These are phyloP conservation scores for Ammodytes dubius DNA, from an alignment of 2,113 vertebrate genomes.

Conservation along the genomic window DNA sequence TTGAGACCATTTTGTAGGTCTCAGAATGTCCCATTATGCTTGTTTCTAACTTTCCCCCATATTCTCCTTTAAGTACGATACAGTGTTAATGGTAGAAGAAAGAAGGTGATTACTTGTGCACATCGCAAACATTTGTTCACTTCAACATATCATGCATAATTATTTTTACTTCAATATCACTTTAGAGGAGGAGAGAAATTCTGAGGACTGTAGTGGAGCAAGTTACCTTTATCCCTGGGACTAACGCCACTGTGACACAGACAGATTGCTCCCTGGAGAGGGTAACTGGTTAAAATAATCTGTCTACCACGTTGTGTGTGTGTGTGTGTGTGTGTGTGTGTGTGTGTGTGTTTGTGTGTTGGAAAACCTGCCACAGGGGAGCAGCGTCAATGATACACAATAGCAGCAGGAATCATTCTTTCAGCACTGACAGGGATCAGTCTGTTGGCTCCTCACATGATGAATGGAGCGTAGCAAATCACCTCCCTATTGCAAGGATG, in stretches of 20 bases:
- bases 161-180: slow-evolving; percentile 61
- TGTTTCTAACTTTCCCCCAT: slow-evolving; percentile 57
- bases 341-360: slow-evolving; percentile 38
- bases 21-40: slow-evolving; percentile 58
- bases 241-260: slow-evolving; percentile 67
- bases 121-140: slow-evolving; percentile 53
- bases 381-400: slow-evolving; percentile 53
- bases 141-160: slow-evolving; percentile 63
- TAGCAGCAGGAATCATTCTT: slow-evolving; percentile 67
- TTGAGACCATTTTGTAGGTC: slow-evolving; percentile 66
- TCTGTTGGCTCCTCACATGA: slow-evolving; percentile 45
- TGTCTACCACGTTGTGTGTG: slow-evolving; percentile 60
- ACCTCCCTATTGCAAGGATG: slow-evolving; percentile 4
- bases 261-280: slow-evolving; percentile 69
- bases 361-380: slow-evolving; percentile 63
- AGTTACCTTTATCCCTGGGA: slow-evolving; percentile 60
- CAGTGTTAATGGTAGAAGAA: slow-evolving; percentile 53
- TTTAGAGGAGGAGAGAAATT: slow-evolving; percentile 39
- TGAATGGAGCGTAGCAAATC: slow-evolving; percentile 46
- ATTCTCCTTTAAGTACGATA: slow-evolving; percentile 50
- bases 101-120: slow-evolving; percentile 43
- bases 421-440: slow-evolving; percentile 64
- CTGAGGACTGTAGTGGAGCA: slow-evolving; percentile 32
- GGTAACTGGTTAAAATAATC: slow-evolving; percentile 71
- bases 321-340: slow-evolving; percentile 41